Evolutionary conservation across 2,888 invertebrate species (phyloP), one percentile per base, ranked within the genome.

Genomic region (Dryobotodes eremita): DNA sequence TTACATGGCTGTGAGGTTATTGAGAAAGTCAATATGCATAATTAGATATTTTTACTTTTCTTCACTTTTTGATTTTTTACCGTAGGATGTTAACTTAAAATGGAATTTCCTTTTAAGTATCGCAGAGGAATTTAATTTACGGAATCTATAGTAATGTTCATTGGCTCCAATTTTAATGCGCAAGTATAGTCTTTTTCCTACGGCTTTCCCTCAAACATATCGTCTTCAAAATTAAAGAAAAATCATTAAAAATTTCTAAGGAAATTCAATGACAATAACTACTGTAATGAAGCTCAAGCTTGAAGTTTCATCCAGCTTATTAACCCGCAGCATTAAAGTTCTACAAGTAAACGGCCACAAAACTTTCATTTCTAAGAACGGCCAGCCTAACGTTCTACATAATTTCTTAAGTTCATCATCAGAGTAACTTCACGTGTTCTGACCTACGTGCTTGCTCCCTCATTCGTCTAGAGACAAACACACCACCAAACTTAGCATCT

Each of bases 401-500:
- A 80, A 86, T 80, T 76, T 87, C 81, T 84, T 83, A 83, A 86
- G 72, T 76, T 84, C 85, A 79, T 84, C 81, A 87, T 80, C 76
- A 73, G 79, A 89, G 90, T 91, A 90, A 83, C 77, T 88, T 90
- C 76, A 79, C 88, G 65, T 90, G 91, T 91, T 83, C 69, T 66
- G 74, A 71, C 61, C 69, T 90, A 92, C 93, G 93, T 94, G 93
- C 89, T 90, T 86, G 62, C 76, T 75, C 81, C 75, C 84, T 85
- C 83, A 88, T 90, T 89, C 78, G 89, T 88, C 92, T 90, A 75
- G 90, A 92, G 92, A 93, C 91, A 90, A 71, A 90, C 83, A 90
- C 92, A 90, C 89, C 83, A 84, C 87, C 79, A 89, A 93, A 93
- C 91, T 93, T 92, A 82, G 80, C 87, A 88, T 91, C 91, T 92